Evolutionary conservation across 2,797 vertebrate genomes (phyloP), one percentile per base, ranked within the genome.

Genomic region (Molossus molossus): DNA sequence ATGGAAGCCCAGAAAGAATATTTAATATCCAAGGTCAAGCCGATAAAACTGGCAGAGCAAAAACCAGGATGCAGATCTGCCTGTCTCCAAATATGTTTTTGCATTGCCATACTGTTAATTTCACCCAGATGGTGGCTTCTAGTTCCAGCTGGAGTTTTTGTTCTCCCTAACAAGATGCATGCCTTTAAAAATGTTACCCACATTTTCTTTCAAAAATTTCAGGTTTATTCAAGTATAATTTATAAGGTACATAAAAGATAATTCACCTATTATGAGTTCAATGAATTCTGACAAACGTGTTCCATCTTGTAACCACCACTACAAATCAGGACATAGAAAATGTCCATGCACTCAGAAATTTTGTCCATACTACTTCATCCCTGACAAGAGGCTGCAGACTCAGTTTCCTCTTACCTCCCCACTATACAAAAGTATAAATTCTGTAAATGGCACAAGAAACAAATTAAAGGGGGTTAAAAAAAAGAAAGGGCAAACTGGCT

Each of bases 21-120:
- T 65, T 57, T 95, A 25, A 90, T 50, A 27, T 33, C 50, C 48
- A 92, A 55, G 15, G 60, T 83, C 53, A 94, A 83, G n/a, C 53
- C 89, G 29, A 50, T 33, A 5, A 37, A 62, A 82, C 13, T 33
- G 18, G n/a, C n/a, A 37, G 17, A 89, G 6, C 58, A 60, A 13
- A 80, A 58, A 60, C 4, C 7, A 70, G 48, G 27, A 37, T 60
- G 20, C 0, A 70, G 5, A 18, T 72, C 73, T 76, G 25, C 10
- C 27, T 90, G 6, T 67, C n/a, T 55, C 37, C 18, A 48, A 5
- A 72, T 70, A 72, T 6, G 27, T 21, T 67, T 92, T 82, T 25
- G 10, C 18, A 33, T 3, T 21, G 14, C 15, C 4, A 53, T 6
- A 12, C 8, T 65, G 45, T 25, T 87, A 6, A 60, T 57, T 87